Conservation (phyloP, 2,113 vertebrate species). For the Gadus macrocephalus region DNA sequence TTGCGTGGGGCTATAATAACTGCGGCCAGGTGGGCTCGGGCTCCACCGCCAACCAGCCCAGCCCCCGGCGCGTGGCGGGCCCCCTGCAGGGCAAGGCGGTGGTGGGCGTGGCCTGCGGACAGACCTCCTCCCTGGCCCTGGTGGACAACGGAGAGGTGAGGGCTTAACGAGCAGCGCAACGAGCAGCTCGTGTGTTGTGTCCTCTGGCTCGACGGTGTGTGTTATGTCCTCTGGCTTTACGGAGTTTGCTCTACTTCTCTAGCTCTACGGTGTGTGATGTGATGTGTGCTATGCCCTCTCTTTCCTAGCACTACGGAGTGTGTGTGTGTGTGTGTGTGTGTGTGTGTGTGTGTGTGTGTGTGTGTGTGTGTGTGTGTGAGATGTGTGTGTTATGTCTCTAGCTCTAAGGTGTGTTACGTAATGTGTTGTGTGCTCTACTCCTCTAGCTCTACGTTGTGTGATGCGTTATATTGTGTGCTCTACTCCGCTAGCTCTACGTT, state of each 20-base stretch:
- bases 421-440: too few species aligned
- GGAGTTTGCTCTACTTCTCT: too few species aligned
- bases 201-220: not conserved
- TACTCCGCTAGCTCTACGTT: too few species aligned
- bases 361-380: constrained; percentile 66
- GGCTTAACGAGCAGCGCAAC: not conserved
- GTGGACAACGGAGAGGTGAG: constrained; percentile 88
- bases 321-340: constrained; percentile 66
- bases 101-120: constrained; percentile 83
- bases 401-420: too few species aligned
- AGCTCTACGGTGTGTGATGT: too few species aligned
- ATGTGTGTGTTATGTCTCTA: too few species aligned
- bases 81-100: constrained; percentile 82
- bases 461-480: too few species aligned
- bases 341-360: too few species aligned
- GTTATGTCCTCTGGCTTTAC: not conserved
- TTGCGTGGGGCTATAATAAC: constrained; percentile 94
- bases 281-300: too few species aligned
- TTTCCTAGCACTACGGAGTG: too few species aligned
- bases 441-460: too few species aligned
- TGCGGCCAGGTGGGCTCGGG: constrained; percentile 93
- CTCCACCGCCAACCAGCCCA: constrained; percentile 89
- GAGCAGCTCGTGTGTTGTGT: constrained; percentile 11
- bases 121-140: constrained; percentile 89
- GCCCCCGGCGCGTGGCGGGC: constrained; percentile 82